phyloP scores from a whole-genome alignment of 1,140 invertebrate species.

The Apis florea region DNA sequence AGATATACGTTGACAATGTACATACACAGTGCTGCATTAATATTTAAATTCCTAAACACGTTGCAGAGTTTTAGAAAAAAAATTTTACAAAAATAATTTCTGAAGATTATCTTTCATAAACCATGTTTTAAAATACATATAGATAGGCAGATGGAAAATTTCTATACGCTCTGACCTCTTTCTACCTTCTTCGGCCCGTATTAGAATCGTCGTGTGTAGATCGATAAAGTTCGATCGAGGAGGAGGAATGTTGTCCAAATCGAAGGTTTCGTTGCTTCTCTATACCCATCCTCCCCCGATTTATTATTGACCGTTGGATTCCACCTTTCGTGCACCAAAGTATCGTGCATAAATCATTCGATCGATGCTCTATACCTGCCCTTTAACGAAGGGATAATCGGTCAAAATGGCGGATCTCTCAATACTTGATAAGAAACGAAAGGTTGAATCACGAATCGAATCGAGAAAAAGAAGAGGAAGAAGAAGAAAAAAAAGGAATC shows the following conservation, averaged over 20 bases:
- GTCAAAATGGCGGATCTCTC: not conserved
- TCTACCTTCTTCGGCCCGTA: slow-evolving; percentile 6
- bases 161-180: slow-evolving; percentile 29
- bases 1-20: not conserved
- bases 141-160: slow-evolving; percentile 1
- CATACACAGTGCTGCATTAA: too few species aligned
- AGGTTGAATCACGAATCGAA: too few species aligned
- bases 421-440: not conserved
- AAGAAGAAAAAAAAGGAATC: too few species aligned
- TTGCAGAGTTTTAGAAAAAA: too few species aligned
- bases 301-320: slow-evolving; percentile 11
- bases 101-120: too few species aligned
- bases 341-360: slow-evolving; percentile 6
- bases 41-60: too few species aligned
- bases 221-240: slow-evolving; percentile 2
- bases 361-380: not conserved
- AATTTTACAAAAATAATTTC: too few species aligned
- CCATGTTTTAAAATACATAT: not conserved
- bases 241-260: not conserved
- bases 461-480: too few species aligned
- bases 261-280: slow-evolving; percentile 20
- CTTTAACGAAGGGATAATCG: not conserved
- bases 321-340: not conserved
- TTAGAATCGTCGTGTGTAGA: slow-evolving; percentile 15
- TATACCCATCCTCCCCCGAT: not conserved